These are phyloP conservation scores for Catharus bicknelli DNA, from an alignment of 2,113 vertebrate genomes.

Conservation along the genomic window DNA sequence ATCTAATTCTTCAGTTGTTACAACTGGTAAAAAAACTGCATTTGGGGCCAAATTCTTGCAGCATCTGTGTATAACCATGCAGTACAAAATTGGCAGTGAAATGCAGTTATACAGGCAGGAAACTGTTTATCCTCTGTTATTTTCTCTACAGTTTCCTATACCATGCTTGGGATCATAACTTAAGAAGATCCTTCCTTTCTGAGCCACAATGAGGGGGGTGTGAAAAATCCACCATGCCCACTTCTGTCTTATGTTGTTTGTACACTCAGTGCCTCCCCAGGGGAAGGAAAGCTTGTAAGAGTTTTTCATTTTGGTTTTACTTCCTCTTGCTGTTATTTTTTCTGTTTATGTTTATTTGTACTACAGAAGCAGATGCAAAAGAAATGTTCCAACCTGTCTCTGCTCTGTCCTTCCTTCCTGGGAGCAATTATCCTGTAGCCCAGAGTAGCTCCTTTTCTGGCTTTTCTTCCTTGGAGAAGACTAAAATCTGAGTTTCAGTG, in stretches of 20 bases:
- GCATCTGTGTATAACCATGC: conserved; percentile 1
- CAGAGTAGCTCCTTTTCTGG: not conserved
- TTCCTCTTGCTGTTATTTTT: conserved; percentile 35
- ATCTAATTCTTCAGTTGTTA: conserved; percentile 51
- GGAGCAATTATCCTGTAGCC: not conserved
- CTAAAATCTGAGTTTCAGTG: not conserved
- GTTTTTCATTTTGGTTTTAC: conserved; percentile 28
- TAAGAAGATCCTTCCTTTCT: not conserved
- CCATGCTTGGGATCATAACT: not conserved
- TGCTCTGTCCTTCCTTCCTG: not conserved
- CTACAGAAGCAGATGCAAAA: not conserved
- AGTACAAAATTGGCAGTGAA: conserved; percentile 10
- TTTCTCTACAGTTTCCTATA: conserved; percentile 25
- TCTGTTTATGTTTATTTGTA: conserved; percentile 28
- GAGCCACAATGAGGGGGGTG: not conserved
- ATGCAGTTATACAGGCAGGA: conserved; percentile 2
- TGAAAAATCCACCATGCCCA: not conserved
- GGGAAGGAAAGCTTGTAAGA: not conserved
- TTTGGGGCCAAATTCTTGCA: conserved; percentile 25
- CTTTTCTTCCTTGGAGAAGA: not conserved
- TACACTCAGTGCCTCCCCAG: not conserved
- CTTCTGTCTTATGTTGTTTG: conserved; percentile 13
- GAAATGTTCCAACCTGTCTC: conserved; percentile 10
- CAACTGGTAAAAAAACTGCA: conserved; percentile 15
- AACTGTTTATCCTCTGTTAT: conserved; percentile 5